Evolutionary conservation across 2,797 vertebrate species (phyloP), one percentile per base, ranked within the genome.

Genomic region (Microchirus variegatus): DNA sequence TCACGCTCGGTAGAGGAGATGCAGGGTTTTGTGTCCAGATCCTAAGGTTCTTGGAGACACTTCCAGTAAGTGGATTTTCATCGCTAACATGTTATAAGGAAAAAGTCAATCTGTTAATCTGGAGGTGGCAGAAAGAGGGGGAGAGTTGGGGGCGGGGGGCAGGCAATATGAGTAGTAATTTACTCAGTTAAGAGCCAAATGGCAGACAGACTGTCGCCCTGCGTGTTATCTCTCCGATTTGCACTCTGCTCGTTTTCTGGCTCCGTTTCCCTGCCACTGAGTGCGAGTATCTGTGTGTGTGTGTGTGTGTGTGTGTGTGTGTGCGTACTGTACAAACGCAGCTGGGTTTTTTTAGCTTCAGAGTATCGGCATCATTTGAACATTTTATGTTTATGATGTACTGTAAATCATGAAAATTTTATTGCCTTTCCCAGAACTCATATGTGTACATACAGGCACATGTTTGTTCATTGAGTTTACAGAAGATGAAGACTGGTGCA

Each of bases 141-240:
- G n/a, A n/a, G n/a, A n/a, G n/a, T n/a, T 62, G 73, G 43, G 67
- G 61, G 77, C 63, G 83, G 82, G 87, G 87, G 83, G 87, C 41
- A 59, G 73, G 78, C 73, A 80, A 85, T 81, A 84, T 86, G 83
- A 86, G 82, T 92, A 79, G 92, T 95, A 95, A 97, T 97, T 96
- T 96, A 93, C 92, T 91, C 91, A 79, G 83, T 93, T 94, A 94
- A 93, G 90, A 95, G 93, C 91, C 95, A 97, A 98, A 97, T 96
- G 96, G 94, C 91, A 94, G 90, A 94, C 96, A 97, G 96, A 94
- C 95, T 96, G 96, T 92, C 89, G 91, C 96, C 93, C 95, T 94
- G 95, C 96, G 18, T 96, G 96, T 94, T 93, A 94, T 96, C 95
- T 73, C 58, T 67, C 90, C 93, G 93, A 94, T 92, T 94, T 94